These are phyloP conservation scores for Jacana jacana DNA, from an alignment of 2,113 vertebrate genomes.

Conservation along the genomic window DNA sequence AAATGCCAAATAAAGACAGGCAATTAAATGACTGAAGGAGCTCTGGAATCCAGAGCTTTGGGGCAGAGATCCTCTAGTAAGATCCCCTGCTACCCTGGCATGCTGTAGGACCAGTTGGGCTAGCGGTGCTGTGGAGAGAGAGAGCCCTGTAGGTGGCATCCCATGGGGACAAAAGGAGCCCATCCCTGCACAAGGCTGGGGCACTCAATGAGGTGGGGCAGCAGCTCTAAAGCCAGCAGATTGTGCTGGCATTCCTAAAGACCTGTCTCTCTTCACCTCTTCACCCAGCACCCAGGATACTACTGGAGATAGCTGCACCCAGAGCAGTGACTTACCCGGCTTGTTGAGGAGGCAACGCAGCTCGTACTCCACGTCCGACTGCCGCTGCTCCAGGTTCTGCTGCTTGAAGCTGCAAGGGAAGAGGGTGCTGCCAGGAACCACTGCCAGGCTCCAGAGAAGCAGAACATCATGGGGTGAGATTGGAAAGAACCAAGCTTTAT, in stretches of 20 bases:
- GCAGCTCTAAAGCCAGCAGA: neutral
- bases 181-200: neutral
- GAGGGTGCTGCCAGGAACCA: neutral
- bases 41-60: neutral
- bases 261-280: neutral
- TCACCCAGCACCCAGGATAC: neutral
- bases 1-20: neutral
- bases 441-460: neutral
- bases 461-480: neutral
- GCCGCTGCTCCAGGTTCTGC: slow-evolving; percentile 88
- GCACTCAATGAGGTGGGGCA: neutral
- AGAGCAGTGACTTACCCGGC: slow-evolving; percentile 76
- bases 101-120: neutral
- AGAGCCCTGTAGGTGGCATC: neutral
- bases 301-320: neutral
- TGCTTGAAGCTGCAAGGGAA: slow-evolving; percentile 83
- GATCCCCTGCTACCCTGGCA: neutral
- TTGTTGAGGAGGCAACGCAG: slow-evolving; percentile 91
- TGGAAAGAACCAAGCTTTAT: neutral
- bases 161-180: neutral
- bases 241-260: neutral
- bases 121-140: neutral
- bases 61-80: neutral
- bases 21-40: neutral
- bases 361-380: slow-evolving; percentile 89